These are phyloP conservation scores for Zosterops japonicus DNA, from an alignment of 2,113 vertebrate genomes.

Conservation along the genomic window DNA sequence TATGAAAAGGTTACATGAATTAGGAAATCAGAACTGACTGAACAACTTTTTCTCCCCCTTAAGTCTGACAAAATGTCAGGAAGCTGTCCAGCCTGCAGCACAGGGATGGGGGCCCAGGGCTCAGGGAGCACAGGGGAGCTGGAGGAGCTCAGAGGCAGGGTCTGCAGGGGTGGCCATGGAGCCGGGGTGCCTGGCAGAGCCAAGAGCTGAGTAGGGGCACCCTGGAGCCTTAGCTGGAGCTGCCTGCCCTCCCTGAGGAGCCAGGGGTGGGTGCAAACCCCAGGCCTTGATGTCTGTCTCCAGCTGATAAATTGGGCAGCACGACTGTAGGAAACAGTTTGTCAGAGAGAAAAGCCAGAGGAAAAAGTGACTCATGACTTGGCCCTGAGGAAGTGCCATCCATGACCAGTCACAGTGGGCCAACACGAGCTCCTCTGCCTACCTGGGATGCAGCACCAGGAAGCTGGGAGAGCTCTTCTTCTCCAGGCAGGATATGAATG, in stretches of 20 bases:
- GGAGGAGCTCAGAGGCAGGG: neutral
- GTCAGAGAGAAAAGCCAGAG: neutral
- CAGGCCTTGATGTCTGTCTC: neutral
- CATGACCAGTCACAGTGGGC: accelerated
- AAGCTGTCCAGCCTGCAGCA: neutral
- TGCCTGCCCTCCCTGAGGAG: neutral
- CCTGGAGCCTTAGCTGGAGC: neutral
- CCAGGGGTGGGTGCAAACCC: neutral
- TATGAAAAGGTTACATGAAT: constrained; percentile 1
- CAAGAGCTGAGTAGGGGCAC: neutral
- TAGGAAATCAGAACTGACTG: neutral
- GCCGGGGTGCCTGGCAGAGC: accelerated
- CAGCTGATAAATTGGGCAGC: neutral
- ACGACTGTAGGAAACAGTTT: neutral
- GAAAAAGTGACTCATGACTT: neutral
- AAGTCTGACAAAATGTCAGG: neutral
- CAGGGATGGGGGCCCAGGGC: neutral
- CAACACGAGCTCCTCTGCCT: neutral
- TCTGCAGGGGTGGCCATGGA: accelerated
- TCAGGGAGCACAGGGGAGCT: accelerated
- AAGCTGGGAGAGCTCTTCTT: neutral
- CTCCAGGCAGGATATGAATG: neutral
- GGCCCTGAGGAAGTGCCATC: neutral
- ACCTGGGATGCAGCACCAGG: neutral
- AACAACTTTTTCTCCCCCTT: neutral